phyloP scores from a whole-genome alignment of 2,888 invertebrate genomes.

The Toxonevra muliebris region DNA sequence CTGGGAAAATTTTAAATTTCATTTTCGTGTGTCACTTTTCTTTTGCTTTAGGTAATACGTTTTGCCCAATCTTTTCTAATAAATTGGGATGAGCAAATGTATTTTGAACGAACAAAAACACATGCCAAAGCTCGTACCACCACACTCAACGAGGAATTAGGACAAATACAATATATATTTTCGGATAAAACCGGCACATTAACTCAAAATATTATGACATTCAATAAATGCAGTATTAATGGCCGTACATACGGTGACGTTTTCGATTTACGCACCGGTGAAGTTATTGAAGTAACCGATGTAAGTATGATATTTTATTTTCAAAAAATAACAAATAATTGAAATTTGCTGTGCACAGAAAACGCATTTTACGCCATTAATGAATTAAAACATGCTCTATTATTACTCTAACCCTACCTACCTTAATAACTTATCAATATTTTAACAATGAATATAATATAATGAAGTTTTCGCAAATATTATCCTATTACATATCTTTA shows the following conservation, averaged over 20 bases:
- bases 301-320: slow-evolving; percentile 66
- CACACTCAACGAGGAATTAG: slow-evolving; percentile 97
- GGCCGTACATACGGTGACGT: slow-evolving; percentile 93
- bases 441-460: too few species aligned
- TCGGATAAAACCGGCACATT: slow-evolving; percentile 99
- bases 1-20: background rate
- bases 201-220: slow-evolving; percentile 99
- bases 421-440: too few species aligned
- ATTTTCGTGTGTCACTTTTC: background rate
- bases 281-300: slow-evolving; percentile 85
- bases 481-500: too few species aligned
- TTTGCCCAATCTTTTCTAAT: slow-evolving; percentile 98
- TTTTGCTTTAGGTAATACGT: slow-evolving; percentile 80
- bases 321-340: background rate
- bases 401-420: background rate
- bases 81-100: slow-evolving; percentile 99
- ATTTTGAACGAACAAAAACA: slow-evolving; percentile 87
- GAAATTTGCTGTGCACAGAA: background rate
- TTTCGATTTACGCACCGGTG: slow-evolving; percentile 86
- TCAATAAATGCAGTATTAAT: slow-evolving; percentile 97
- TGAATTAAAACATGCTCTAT: background rate
- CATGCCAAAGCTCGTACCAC: slow-evolving; percentile 96
- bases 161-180: slow-evolving; percentile 99
- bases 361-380: background rate
- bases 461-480: too few species aligned